A percentile compares a stretch with the other conserved stretches of the same genome.
These are phyloP conservation scores for Drosophila watanabei DNA, from an alignment of 1,140 invertebrate species.

Conservation along the genomic window DNA sequence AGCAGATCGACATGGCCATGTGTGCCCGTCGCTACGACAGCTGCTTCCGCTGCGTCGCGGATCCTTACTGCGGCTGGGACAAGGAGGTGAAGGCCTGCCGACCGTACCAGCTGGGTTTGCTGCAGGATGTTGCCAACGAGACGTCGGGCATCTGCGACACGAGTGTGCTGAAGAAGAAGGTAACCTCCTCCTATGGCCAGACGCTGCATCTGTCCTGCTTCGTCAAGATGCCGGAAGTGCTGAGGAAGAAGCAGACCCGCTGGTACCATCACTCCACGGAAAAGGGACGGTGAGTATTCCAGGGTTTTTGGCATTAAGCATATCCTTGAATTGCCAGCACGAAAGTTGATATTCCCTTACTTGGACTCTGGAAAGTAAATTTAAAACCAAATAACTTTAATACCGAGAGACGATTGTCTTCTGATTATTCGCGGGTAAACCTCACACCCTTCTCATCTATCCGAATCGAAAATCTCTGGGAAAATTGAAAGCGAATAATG, in stretches of 20 bases:
- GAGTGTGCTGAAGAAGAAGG: constrained; percentile 89
- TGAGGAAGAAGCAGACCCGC: constrained; percentile 88
- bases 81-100: constrained; percentile 91
- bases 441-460: constrained; percentile 6
- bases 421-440: constrained; percentile 15
- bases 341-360: not conserved
- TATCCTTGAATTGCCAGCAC: not conserved
- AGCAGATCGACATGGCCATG: constrained; percentile 91
- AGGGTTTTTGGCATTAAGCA: not conserved
- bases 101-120: constrained; percentile 89
- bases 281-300: constrained; percentile 87
- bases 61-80: constrained; percentile 95
- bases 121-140: constrained; percentile 90
- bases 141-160: constrained; percentile 90
- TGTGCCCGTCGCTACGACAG: constrained; percentile 91
- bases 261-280: constrained; percentile 92
- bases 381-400: constrained; percentile 11
- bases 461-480: constrained; percentile 36
- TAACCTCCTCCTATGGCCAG: constrained; percentile 91
- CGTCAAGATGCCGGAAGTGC: constrained; percentile 89
- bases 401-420: constrained; percentile 1
- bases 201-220: constrained; percentile 92
- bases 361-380: not conserved
- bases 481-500: constrained; percentile 75
- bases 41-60: constrained; percentile 91